Conservation (phyloP, 2,888 invertebrate genomes). For the Temnothorax ravouxi region DNA sequence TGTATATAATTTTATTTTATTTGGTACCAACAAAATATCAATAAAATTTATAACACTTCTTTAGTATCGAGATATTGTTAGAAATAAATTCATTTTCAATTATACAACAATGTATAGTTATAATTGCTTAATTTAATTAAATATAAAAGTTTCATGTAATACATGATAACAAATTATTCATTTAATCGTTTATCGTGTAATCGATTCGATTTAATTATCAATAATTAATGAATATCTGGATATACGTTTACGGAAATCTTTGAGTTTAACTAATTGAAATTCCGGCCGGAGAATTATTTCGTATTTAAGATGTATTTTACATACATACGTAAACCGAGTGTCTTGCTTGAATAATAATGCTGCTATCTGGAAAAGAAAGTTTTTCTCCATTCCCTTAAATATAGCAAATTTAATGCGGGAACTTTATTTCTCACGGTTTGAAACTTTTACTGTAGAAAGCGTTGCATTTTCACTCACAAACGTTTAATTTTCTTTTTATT, state of each 20-base stretch:
- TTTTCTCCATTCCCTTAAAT: slow-evolving; percentile 55
- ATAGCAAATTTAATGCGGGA: slow-evolving; percentile 40
- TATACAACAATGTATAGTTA: neutral
- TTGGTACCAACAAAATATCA: neutral
- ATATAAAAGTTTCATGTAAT: neutral
- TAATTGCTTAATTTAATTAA: neutral
- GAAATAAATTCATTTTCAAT: neutral
- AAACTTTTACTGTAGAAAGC: slow-evolving; percentile 36
- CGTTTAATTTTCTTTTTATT: slow-evolving; percentile 19
- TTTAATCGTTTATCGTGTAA: neutral
- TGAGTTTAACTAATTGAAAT: slow-evolving; percentile 55
- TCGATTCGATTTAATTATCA: neutral
- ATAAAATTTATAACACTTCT: neutral
- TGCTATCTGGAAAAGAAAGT: slow-evolving; percentile 69
- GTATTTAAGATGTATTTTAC: slow-evolving; percentile 57
- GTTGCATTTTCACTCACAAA: slow-evolving; percentile 7
- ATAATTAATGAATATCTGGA: neutral
- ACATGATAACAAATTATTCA: neutral
- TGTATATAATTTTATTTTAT: neutral
- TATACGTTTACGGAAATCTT: slow-evolving; percentile 2
- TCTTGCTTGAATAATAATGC: slow-evolving; percentile 68
- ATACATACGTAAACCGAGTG: slow-evolving; percentile 61
- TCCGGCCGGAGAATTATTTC: slow-evolving; percentile 49
- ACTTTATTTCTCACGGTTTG: slow-evolving; percentile 33
- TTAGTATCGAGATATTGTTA: neutral